Evolutionary conservation across 2,113 vertebrate genomes (phyloP).

Genomic region (Phaethon lepturus): DNA sequence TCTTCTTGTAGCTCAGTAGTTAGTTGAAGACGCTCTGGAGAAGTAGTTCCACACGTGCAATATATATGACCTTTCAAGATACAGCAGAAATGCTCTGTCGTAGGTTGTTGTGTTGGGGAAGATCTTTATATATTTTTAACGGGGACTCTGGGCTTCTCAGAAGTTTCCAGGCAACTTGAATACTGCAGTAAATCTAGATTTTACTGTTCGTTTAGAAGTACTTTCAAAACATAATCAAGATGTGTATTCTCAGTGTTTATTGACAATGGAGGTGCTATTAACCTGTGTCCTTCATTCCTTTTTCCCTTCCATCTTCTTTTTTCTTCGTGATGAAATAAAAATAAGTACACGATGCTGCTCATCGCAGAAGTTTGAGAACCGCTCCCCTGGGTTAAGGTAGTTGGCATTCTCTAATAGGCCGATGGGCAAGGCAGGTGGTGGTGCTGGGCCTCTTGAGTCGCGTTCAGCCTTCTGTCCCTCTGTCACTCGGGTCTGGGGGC

Average conservation of each 20-base stretch:
- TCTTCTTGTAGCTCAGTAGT: not conserved
- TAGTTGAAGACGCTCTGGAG: not conserved
- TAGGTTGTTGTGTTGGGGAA: not conserved
- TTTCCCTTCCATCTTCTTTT: not conserved
- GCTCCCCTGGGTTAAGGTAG: not conserved
- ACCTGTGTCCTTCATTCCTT: not conserved
- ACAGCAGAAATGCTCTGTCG: not conserved
- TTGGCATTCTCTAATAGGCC: accelerated
- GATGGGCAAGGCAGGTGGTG: not conserved
- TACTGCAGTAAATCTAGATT: not conserved
- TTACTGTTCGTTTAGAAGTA: not conserved
- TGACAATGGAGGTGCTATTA: not conserved
- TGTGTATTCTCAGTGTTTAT: not conserved
- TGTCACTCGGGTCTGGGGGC: not conserved
- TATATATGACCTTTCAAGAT: not conserved
- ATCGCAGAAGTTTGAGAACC: not conserved
- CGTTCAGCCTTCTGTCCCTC: not conserved
- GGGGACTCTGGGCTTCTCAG: not conserved
- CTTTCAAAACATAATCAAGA: not conserved
- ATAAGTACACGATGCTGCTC: not conserved
- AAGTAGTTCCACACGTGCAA: not conserved
- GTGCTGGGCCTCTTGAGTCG: not conserved
- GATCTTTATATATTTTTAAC: not conserved
- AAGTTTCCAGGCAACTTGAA: conserved; percentile 58
- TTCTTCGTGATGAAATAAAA: not conserved